Conservation (phyloP, 2,113 vertebrate genomes). For the Ibidorhyncha struthersii region DNA sequence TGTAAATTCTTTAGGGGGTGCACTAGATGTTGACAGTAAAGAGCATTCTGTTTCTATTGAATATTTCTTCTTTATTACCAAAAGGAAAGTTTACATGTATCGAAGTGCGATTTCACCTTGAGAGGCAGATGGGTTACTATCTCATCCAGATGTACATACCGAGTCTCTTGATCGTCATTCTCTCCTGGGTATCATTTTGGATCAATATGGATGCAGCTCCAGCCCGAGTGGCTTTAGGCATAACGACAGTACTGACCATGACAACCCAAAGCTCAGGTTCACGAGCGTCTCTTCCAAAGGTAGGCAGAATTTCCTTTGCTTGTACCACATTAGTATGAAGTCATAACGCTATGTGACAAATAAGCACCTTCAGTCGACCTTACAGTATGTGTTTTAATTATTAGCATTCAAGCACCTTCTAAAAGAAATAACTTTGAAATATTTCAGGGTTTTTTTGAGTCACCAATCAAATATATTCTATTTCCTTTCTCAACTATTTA, state of each 20-base stretch:
- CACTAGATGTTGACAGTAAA: background rate
- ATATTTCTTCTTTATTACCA: constrained; percentile 14
- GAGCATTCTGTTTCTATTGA: background rate
- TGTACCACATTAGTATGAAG: background rate
- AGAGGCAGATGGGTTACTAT: constrained; percentile 98
- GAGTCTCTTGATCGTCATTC: constrained; percentile 89
- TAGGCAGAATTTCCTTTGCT: constrained; percentile 28
- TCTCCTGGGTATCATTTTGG: constrained; percentile 97
- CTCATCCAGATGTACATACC: constrained; percentile 98
- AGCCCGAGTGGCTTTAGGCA: constrained; percentile 93
- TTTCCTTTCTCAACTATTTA: background rate
- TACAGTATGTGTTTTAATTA: background rate
- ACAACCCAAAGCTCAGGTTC: constrained; percentile 98
- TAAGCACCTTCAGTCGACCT: background rate
- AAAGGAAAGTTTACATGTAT: constrained; percentile 97
- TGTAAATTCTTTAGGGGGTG: background rate
- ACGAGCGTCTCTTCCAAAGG: constrained; percentile 94
- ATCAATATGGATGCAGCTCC: constrained; percentile 96
- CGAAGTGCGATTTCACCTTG: constrained; percentile 95
- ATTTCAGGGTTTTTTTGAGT: background rate
- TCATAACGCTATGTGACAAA: background rate
- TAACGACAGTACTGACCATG: constrained; percentile 98
- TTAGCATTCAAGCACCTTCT: background rate
- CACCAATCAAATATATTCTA: background rate
- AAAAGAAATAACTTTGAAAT: background rate